A percentile compares a stretch with the other conserved stretches of the same genome.
Evolutionary conservation across 2,888 invertebrate species (phyloP).

Genomic region (Chelonus formosanus): DNA sequence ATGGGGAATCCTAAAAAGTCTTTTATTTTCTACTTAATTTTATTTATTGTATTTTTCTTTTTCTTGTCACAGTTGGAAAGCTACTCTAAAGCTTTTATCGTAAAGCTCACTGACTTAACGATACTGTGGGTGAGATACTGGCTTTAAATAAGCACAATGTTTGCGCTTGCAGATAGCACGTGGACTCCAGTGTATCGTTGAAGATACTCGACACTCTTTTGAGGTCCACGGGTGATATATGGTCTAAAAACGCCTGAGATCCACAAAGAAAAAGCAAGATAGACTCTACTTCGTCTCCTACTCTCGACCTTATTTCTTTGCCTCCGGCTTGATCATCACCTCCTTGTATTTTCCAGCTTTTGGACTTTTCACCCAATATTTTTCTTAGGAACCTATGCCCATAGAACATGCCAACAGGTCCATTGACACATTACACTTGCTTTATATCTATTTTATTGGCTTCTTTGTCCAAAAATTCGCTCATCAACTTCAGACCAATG

Average conservation of each 20-base stretch:
- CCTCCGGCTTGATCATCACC: background rate
- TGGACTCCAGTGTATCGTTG: slow-evolving; percentile 38
- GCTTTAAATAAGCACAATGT: slow-evolving; percentile 57
- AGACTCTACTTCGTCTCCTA: slow-evolving; percentile 13
- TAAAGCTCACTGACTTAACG: slow-evolving; percentile 52
- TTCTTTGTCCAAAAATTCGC: no score
- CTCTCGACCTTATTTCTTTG: slow-evolving; percentile 20
- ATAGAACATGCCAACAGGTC: slow-evolving; percentile 6
- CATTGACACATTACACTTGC: slow-evolving; percentile 1
- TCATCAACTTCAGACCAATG: no score
- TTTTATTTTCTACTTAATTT: background rate
- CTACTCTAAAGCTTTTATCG: slow-evolving; percentile 48
- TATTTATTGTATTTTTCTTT: background rate
- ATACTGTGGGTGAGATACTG: slow-evolving; percentile 45
- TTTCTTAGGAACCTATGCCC: background rate
- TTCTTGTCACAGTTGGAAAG: background rate
- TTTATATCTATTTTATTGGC: no score
- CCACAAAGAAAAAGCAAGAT: slow-evolving; percentile 36
- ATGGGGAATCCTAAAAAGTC: slow-evolving; percentile 1
- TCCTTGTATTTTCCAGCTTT: background rate
- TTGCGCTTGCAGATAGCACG: slow-evolving; percentile 50
- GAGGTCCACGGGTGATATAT: slow-evolving; percentile 41
- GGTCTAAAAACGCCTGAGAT: slow-evolving; percentile 27
- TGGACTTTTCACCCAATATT: slow-evolving; percentile 1
- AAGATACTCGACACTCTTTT: slow-evolving; percentile 44